Base-by-base conservation (phyloP, 2,113 vertebrate species). In the Clarias magur region DNA sequence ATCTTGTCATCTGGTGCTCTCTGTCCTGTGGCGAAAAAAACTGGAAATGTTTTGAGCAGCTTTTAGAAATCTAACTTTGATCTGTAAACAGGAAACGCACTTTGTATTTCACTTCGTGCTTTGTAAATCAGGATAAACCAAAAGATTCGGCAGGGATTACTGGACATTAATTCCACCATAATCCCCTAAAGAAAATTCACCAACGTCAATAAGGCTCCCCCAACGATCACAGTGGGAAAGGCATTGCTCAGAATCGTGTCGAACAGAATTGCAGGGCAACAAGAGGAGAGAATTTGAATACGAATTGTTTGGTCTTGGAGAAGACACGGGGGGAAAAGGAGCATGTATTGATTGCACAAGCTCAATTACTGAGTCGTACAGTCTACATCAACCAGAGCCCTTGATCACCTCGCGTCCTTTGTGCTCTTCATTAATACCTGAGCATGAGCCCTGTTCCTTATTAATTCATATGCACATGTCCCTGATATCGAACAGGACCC, bases 131-230 rank as follows among this genome's bases (percentile, higher is more conserved):
- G 82, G 34, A 85, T 15, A 30, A 75, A 85, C 80, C 73, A 79
- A 79, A 87, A 79, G 88, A 83, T 90, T 85, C 89, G 86, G 57
- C 65, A 21, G 88, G 89, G 91, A 91, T 92, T 91, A 92, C 86
- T 72, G 67, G 54, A 79, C 75, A 88, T 82, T 88, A 88, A 88
- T 91, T 90, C 88, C 65, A 53, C 82, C 60, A 42, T 92, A 91
- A 91, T 92, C 90, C 91, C 86, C 90, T 90, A 88, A 92, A 90
- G 89, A 90, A 86, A 92, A 91, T 92, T 87, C 90, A 85, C 80
- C 90, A 89, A 92, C 86, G 90, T 88, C 89, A 92, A 91, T 90
- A 92, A 80, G 53, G 85, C 75, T 86, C 85, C 85, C 83, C 67
- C 54, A 23, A 48, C 60, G 67, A 84, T 82, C 84, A 65, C 78